Conservation (phyloP, 2,113 vertebrate species). For the Notarius quadriscutis region DNA sequence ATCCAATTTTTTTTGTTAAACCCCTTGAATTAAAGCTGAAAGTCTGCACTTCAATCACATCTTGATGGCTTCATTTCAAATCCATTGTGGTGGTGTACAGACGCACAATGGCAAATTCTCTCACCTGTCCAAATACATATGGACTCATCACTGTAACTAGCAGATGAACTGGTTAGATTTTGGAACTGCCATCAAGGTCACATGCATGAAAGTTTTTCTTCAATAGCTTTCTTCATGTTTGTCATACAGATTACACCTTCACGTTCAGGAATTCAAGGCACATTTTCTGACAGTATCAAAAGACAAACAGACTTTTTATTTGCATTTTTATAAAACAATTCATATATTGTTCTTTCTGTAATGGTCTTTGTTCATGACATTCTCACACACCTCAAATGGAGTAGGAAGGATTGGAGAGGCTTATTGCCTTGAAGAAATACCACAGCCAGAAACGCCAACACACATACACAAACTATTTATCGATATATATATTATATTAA, state of each 20-base stretch:
- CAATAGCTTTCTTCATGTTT: no score
- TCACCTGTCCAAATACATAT: no score
- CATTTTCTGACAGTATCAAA: background rate
- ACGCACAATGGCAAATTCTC: no score
- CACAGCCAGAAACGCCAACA: background rate
- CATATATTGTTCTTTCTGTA: background rate
- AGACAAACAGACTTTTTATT: background rate
- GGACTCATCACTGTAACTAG: no score
- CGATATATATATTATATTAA: background rate
- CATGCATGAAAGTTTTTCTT: background rate
- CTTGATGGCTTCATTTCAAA: no score
- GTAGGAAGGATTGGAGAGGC: background rate
- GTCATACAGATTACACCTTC: no score
- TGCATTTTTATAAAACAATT: constrained; percentile 24
- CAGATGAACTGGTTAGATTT: background rate
- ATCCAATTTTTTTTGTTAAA: no score
- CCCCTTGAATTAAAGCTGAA: no score
- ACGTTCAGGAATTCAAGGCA: no score
- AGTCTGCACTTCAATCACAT: no score
- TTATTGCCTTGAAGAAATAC: background rate
- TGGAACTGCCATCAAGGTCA: background rate
- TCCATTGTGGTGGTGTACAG: no score
- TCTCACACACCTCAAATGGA: background rate
- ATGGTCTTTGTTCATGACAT: background rate
- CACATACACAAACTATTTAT: background rate